Evolutionary conservation across 2,888 invertebrate species (phyloP), one percentile per base, ranked within the genome.

Genomic region (Agonopterix subpropinquella): DNA sequence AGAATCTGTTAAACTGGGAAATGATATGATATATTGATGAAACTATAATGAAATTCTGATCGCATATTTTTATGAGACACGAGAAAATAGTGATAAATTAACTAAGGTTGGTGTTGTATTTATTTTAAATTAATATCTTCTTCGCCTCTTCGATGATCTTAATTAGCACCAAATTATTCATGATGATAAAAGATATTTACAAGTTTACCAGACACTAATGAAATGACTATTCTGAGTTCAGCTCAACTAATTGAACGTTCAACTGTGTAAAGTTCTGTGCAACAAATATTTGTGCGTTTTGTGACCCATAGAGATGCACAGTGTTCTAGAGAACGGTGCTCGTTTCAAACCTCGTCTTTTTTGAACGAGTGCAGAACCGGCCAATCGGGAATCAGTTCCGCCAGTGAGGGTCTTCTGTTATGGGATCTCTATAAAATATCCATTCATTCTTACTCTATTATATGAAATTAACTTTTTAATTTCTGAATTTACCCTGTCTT

Each of bases 361-460:
- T 90, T 91, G 91, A 92, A 92, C 90, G 92, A 93, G 88, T 94
- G 94, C 80, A 96, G 93, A 81, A 92, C 93, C 77, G 97, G 97
- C 97, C 97, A 98, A 91, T 97, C 97, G 78, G 97, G 97, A 87
- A 98, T 97, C 91, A 97, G 91, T 90, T 98, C 97, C 75, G 96
- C 96, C 89, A 97, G 91, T 77, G 96, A 96, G 80, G 92, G 94
- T 91, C 96, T 92, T 92, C 96, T 93, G 79, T 77, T 86, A 73
- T 85, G 80, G 71, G 77, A 73, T 86, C 79, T 86, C 88, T 88
- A 88, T 72, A 88, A 88, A 85, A 87, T 78, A 84, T 80, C 69
- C 78, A 82, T 69, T 64, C 61, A 70, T 70, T 74, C 81, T 83
- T 82, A 83, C 56, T 67, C 51, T 53, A 47, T 48, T 28, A 28